phyloP scores from a whole-genome alignment of 2,113 vertebrate genomes.

The Uropsilus gracilis region DNA sequence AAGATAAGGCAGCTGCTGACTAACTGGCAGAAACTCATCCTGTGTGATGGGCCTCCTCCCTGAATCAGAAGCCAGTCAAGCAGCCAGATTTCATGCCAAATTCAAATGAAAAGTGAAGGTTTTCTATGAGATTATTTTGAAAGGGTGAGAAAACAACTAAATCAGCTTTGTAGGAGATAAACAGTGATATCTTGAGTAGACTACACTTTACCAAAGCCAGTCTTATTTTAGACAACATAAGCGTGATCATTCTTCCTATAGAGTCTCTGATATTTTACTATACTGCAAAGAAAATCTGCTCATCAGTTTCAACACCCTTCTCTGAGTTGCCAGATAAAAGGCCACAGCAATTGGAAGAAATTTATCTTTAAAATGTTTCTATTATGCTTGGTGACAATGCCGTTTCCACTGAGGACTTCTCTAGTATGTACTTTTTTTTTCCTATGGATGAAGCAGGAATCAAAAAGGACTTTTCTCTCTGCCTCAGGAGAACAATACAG shows the following conservation, averaged over 20 bases:
- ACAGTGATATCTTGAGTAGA: slow-evolving; percentile 47
- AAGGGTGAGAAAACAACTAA: slow-evolving; percentile 62
- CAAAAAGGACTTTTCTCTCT: slow-evolving; percentile 63
- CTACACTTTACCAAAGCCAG: slow-evolving; percentile 57
- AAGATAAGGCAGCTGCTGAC: neutral
- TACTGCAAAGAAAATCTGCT: slow-evolving; percentile 65
- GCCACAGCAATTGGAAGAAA: slow-evolving; percentile 59
- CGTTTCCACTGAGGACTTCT: slow-evolving; percentile 60
- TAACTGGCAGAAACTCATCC: neutral
- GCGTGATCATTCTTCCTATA: neutral
- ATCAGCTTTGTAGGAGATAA: slow-evolving; percentile 58
- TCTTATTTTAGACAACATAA: slow-evolving; percentile 68
- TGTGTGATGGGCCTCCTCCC: neutral
- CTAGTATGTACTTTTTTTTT: slow-evolving; percentile 55
- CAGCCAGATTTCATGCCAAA: slow-evolving; percentile 39
- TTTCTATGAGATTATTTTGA: slow-evolving; percentile 63
- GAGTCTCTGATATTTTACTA: slow-evolving; percentile 37
- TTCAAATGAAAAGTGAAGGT: slow-evolving; percentile 24
- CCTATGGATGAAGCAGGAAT: slow-evolving; percentile 71
- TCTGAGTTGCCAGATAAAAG: slow-evolving; percentile 70
- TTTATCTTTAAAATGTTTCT: slow-evolving; percentile 78
- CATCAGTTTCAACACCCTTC: slow-evolving; percentile 67
- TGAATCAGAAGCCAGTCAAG: neutral
- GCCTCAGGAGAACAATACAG: slow-evolving; percentile 44
- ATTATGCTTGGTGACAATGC: slow-evolving; percentile 59